Evolutionary conservation across 2,113 vertebrate genomes (phyloP).

Genomic region (Microtus richardsoni): DNA sequence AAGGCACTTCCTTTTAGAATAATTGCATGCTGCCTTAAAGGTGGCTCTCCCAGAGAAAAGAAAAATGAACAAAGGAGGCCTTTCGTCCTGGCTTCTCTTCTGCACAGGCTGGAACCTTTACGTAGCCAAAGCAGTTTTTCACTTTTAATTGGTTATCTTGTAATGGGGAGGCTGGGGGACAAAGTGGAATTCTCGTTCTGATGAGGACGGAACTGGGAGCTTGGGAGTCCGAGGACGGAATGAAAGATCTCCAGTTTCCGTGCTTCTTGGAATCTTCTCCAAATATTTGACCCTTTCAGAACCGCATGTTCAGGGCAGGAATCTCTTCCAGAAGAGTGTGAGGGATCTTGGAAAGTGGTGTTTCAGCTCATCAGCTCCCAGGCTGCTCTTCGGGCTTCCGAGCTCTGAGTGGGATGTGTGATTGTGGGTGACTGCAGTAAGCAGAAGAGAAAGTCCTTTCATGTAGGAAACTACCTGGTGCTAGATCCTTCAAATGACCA

Average conservation of each 20-base stretch:
- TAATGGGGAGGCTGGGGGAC: neutral
- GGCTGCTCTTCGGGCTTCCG: neutral
- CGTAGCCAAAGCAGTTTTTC: constrained; percentile 14
- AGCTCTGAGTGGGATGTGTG: neutral
- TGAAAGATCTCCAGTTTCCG: neutral
- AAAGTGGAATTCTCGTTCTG: constrained; percentile 43
- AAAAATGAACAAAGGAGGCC: constrained; percentile 50
- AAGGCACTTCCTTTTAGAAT: constrained; percentile 66
- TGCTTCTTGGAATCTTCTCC: neutral
- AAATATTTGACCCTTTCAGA: neutral
- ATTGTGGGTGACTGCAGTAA: neutral
- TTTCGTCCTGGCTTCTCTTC: constrained; percentile 51
- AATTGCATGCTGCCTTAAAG: constrained; percentile 63
- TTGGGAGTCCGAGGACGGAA: neutral
- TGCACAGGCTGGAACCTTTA: constrained; percentile 48
- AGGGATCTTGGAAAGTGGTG: neutral
- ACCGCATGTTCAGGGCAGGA: neutral
- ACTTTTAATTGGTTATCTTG: constrained; percentile 45
- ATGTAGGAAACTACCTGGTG: neutral
- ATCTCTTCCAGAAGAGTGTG: neutral
- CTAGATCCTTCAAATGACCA: neutral
- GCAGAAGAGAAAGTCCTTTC: neutral
- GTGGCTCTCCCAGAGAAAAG: constrained; percentile 51
- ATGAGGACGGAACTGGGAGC: neutral
- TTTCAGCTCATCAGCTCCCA: neutral